Conservation (phyloP, 2,113 vertebrate species). For the Hypanus sabinus region DNA sequence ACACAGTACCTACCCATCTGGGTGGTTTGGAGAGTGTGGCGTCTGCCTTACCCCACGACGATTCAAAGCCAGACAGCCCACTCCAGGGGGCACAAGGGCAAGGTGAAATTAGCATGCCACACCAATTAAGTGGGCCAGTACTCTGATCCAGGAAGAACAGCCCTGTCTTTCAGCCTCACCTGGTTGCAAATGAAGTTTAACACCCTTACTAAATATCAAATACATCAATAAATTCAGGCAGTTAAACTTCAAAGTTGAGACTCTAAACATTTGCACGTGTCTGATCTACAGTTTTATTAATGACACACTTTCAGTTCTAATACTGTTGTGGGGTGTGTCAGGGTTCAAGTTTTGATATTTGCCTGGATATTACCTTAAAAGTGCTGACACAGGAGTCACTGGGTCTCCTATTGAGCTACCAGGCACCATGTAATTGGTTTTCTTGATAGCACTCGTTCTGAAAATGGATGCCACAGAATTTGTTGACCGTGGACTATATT, state of each 20-base stretch:
- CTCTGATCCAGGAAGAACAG: no score
- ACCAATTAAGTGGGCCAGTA: no score
- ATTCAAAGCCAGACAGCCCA: no score
- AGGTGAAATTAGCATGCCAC: no score
- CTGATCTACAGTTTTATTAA: background rate
- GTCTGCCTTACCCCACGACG: no score
- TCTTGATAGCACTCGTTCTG: background rate
- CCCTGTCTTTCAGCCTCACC: background rate
- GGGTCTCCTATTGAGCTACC: background rate
- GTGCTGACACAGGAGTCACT: background rate
- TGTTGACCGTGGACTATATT: background rate
- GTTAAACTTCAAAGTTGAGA: constrained; percentile 3
- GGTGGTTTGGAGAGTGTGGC: no score
- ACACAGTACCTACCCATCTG: no score
- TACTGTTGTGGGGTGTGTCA: background rate
- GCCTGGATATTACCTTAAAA: background rate
- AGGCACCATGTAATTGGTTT: background rate
- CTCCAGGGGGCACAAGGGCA: no score
- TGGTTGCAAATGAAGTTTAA: background rate
- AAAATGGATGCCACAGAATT: background rate
- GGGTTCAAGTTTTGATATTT: background rate
- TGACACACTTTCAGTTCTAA: background rate
- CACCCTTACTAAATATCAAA: constrained; percentile 20
- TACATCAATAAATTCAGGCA: background rate
- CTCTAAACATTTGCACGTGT: background rate